These are phyloP conservation scores for Brachypterus glaber DNA, from an alignment of 2,888 invertebrate genomes.

Conservation along the genomic window DNA sequence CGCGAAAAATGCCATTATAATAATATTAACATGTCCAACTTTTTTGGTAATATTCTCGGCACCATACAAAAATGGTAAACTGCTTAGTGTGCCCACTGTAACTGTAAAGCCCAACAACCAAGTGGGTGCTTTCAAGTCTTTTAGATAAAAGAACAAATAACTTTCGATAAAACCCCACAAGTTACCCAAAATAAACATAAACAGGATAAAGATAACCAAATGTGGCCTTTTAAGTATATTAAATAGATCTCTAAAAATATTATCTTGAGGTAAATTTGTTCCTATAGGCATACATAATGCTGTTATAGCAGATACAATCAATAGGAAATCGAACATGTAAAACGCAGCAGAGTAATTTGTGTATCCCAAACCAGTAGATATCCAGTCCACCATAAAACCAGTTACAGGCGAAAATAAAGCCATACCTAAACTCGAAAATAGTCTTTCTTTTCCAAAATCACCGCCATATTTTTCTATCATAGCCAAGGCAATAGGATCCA, in stretches of 20 bases:
- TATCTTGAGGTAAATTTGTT: conserved; percentile 67
- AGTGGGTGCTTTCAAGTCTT: conserved; percentile 74
- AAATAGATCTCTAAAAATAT: conserved; percentile 64
- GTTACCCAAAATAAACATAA: conserved; percentile 73
- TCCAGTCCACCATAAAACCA: conserved; percentile 67
- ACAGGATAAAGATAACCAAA: conserved; percentile 69
- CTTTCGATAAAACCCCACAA: conserved; percentile 87
- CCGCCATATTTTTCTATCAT: conserved; percentile 78
- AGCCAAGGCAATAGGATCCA: conserved; percentile 80
- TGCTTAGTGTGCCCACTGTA: conserved; percentile 74
- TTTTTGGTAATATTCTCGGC: conserved; percentile 74
- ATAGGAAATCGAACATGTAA: conserved; percentile 66
- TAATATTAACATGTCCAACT: conserved; percentile 74
- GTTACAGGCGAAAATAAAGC: conserved; percentile 74
- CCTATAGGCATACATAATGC: conserved; percentile 71
- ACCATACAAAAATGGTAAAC: conserved; percentile 75
- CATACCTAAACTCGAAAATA: conserved; percentile 75
- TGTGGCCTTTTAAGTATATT: conserved; percentile 70
- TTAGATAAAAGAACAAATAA: conserved; percentile 76
- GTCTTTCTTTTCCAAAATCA: conserved; percentile 70
- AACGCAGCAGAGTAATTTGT: conserved; percentile 85
- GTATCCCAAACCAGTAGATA: conserved; percentile 57
- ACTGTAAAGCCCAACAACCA: conserved; percentile 75
- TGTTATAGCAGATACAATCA: conserved; percentile 62
- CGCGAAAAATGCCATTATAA: conserved; percentile 75